Evolutionary conservation across 2,888 invertebrate species (phyloP).

Genomic region (Platycnemis pennipes): DNA sequence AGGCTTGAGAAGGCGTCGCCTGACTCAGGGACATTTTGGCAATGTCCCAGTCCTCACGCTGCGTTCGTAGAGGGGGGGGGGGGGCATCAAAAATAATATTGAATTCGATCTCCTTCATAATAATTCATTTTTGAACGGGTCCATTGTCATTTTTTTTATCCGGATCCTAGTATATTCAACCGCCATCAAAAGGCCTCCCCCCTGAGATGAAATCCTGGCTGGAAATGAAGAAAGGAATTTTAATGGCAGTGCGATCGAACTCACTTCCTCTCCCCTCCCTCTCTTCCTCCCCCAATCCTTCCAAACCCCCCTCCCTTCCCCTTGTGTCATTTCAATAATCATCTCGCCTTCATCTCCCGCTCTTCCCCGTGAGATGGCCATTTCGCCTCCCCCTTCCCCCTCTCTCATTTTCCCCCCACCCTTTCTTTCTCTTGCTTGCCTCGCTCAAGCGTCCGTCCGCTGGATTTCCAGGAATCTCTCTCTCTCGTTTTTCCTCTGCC

Average conservation of each 20-base stretch:
- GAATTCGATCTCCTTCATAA: background rate
- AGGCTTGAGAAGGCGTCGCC: background rate
- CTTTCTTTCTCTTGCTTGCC: no score
- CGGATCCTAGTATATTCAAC: background rate
- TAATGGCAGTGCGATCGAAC: slow-evolving; percentile 30
- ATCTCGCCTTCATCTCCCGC: background rate
- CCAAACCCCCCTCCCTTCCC: background rate
- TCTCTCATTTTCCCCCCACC: no score
- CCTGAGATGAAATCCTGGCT: slow-evolving; percentile 40
- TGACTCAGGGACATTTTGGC: background rate
- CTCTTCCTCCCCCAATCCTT: background rate
- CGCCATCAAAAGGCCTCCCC: background rate
- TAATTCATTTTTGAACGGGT: slow-evolving; percentile 32
- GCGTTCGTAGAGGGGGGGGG: background rate
- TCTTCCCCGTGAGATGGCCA: background rate
- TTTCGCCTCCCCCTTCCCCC: background rate
- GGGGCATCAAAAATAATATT: background rate
- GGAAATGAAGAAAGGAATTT: slow-evolving; percentile 48
- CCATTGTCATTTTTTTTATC: background rate
- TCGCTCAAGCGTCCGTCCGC: no score
- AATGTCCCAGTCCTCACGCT: background rate
- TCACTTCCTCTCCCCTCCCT: background rate
- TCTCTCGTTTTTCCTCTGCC: background rate
- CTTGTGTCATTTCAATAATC: background rate
- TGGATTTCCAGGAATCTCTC: no score